phyloP scores from a whole-genome alignment of 1,140 invertebrate species.

The Drosophila nigromelanica region DNA sequence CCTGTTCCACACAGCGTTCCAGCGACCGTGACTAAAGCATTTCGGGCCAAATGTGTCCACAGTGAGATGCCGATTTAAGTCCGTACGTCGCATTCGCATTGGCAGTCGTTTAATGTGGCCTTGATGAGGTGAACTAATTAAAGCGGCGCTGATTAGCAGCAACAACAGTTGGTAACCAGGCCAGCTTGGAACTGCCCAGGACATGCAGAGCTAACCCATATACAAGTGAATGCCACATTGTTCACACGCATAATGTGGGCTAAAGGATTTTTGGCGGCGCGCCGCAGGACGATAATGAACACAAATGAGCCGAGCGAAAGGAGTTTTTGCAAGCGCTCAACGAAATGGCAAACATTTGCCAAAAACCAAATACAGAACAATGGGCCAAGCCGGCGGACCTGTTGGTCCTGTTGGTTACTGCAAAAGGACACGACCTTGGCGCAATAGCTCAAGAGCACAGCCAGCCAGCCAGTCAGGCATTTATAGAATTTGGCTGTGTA shows the following conservation, averaged over 20 bases:
- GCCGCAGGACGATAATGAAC: constrained; percentile 80
- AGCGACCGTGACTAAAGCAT: constrained; percentile 25
- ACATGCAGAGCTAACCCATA: constrained; percentile 36
- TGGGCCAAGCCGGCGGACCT: constrained; percentile 52
- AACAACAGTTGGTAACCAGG: constrained; percentile 1
- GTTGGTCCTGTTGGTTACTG: constrained; percentile 50
- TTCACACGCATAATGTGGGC: constrained; percentile 70
- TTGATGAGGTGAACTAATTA: constrained; percentile 75
- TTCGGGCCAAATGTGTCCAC: constrained; percentile 9
- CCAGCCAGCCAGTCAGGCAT: constrained; percentile 32
- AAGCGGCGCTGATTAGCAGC: constrained; percentile 54
- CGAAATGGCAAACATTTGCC: constrained; percentile 73
- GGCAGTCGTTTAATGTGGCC: constrained; percentile 59
- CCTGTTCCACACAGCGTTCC: neutral
- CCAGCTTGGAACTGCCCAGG: constrained; percentile 14
- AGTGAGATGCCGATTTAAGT: constrained; percentile 41
- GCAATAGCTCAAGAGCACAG: constrained; percentile 54
- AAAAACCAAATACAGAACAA: constrained; percentile 67
- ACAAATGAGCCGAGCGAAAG: constrained; percentile 73
- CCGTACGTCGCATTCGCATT: constrained; percentile 12
- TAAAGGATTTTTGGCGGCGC: constrained; percentile 71
- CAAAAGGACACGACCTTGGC: constrained; percentile 61
- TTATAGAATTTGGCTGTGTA: constrained; percentile 64
- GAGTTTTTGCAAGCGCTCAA: constrained; percentile 58
- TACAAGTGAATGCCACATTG: constrained; percentile 64